These are phyloP conservation scores for Drymonia ruficornis DNA, from an alignment of 2,888 invertebrate species.

Conservation along the genomic window DNA sequence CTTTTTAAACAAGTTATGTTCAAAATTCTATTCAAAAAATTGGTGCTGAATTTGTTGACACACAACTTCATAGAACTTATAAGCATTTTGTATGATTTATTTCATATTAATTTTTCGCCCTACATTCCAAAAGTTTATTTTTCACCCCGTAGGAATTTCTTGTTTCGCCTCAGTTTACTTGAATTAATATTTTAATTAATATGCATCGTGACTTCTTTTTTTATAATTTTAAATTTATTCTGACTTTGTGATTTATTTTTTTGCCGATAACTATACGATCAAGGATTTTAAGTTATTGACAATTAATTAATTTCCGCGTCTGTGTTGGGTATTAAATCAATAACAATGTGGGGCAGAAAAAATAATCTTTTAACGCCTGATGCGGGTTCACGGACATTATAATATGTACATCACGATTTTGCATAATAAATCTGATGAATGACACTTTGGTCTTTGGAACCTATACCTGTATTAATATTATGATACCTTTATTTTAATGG, in stretches of 20 bases:
- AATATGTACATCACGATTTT: constrained; percentile 61
- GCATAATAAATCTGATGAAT: constrained; percentile 52
- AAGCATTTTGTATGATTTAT: too few relatives aligned
- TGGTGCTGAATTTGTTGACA: too few relatives aligned
- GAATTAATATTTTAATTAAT: too few relatives aligned
- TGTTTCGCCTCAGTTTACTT: too few relatives aligned
- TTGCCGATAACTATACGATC: constrained; percentile 23
- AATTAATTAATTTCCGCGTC: constrained; percentile 49
- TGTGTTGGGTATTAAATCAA: constrained; percentile 42
- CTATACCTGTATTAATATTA: too few relatives aligned
- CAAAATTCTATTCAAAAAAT: too few relatives aligned
- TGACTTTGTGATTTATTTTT: constrained; percentile 11
- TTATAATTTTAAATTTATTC: background rate
- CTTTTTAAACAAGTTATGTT: too few relatives aligned
- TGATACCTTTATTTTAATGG: too few relatives aligned
- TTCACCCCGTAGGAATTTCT: background rate
- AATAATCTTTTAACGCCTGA: constrained; percentile 41
- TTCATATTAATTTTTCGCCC: too few relatives aligned
- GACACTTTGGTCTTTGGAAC: constrained; percentile 8
- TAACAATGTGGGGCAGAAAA: constrained; percentile 30
- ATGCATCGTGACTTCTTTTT: background rate
- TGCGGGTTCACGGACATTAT: constrained; percentile 49
- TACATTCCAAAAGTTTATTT: background rate
- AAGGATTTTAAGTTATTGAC: constrained; percentile 38
- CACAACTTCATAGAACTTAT: too few relatives aligned